These are phyloP conservation scores for Hycleus cichorii DNA, from an alignment of 1,140 invertebrate genomes.

Conservation along the genomic window DNA sequence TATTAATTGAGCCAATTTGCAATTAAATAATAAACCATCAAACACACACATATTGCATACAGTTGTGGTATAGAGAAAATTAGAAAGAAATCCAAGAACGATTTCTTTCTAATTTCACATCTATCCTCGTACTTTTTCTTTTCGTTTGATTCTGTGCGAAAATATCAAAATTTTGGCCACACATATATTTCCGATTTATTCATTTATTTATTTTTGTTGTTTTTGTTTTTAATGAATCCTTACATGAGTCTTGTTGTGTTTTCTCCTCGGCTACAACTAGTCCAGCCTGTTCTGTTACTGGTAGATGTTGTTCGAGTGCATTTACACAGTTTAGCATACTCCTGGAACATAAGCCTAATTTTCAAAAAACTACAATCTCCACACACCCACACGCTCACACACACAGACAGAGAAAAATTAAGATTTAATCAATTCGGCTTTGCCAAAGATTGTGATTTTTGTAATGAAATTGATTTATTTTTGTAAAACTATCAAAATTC, in stretches of 20 bases:
- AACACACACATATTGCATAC: background rate
- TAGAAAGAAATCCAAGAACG: too few species aligned
- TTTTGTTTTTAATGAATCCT: conserved; percentile 39
- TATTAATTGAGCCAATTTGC: background rate
- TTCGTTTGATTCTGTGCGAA: too few species aligned
- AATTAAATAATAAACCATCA: background rate
- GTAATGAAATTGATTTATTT: too few species aligned
- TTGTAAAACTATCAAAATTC: too few species aligned
- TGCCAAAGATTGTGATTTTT: too few species aligned
- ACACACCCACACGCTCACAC: too few species aligned
- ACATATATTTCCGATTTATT: too few species aligned
- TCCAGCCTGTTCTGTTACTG: conserved; percentile 63
- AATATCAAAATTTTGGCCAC: too few species aligned
- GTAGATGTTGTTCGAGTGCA: conserved; percentile 68
- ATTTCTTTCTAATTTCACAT: too few species aligned
- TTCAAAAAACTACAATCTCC: conserved; percentile 2
- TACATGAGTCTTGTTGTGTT: conserved; percentile 73
- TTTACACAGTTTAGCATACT: conserved; percentile 83
- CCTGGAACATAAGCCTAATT: conserved; percentile 52
- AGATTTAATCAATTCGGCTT: background rate
- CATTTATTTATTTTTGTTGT: background rate
- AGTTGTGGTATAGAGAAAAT: background rate
- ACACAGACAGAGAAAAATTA: background rate
- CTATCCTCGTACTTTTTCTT: too few species aligned
- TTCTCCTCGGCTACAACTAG: conserved; percentile 71